phyloP scores from a whole-genome alignment of 2,888 invertebrate species.

The Calephelis perditalis region DNA sequence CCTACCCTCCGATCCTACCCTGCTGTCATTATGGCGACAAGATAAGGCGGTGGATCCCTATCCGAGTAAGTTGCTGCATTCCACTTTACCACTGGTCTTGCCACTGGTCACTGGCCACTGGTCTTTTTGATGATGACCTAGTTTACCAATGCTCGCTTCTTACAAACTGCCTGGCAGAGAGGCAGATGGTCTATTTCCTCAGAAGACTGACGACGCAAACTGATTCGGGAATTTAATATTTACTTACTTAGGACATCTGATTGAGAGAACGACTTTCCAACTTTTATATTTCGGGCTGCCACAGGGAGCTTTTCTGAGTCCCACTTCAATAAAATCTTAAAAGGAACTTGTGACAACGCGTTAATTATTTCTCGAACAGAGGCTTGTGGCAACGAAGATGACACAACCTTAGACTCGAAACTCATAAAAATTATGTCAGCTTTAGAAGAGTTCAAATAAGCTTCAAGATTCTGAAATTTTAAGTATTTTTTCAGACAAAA shows the following conservation, averaged over 20 bases:
- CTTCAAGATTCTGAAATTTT: slow-evolving; percentile 41
- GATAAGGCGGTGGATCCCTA: no score
- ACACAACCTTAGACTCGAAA: slow-evolving; percentile 36
- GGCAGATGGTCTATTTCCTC: no score
- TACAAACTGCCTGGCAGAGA: no score
- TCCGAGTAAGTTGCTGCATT: no score
- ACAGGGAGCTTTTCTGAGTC: slow-evolving; percentile 22
- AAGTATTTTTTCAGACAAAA: background rate
- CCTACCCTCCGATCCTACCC: no score
- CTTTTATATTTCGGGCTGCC: slow-evolving; percentile 24
- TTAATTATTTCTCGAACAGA: slow-evolving; percentile 13
- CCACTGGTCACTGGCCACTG: no score
- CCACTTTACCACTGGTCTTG: no score
- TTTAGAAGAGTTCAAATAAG: slow-evolving; percentile 42
- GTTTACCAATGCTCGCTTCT: no score
- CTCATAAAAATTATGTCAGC: slow-evolving; percentile 49
- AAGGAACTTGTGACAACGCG: slow-evolving; percentile 22
- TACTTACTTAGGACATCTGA: slow-evolving; percentile 28
- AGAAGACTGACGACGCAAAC: no score
- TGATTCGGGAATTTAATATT: background rate
- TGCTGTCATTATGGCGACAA: no score
- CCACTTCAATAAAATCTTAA: slow-evolving; percentile 28
- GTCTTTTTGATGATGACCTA: no score
- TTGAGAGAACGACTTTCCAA: slow-evolving; percentile 29
- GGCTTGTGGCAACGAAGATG: background rate